These are phyloP conservation scores for Adineta ricciae DNA, from an alignment of 2,888 invertebrate species.

Conservation along the genomic window DNA sequence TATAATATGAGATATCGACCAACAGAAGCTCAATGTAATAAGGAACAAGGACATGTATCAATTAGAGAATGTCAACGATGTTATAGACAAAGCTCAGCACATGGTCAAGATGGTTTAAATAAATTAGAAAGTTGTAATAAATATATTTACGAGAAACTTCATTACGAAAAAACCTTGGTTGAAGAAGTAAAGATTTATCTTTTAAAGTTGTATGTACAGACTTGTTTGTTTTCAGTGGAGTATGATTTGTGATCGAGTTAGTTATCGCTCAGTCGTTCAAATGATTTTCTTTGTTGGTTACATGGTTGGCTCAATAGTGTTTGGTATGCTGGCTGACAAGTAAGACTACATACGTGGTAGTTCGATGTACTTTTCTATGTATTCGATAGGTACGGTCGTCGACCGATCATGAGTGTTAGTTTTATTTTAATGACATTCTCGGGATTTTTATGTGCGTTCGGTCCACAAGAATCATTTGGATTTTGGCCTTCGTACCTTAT, in stretches of 20 bases:
- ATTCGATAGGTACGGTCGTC: constrained; percentile 6
- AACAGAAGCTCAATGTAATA: not conserved
- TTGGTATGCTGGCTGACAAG: constrained; percentile 8
- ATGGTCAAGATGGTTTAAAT: too few relatives aligned
- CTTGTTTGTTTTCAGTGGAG: not conserved
- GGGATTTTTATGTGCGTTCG: constrained; percentile 11
- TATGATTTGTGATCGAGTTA: not conserved
- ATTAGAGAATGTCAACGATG: not conserved
- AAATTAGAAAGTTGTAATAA: not conserved
- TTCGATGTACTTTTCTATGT: not conserved
- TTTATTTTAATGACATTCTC: not conserved
- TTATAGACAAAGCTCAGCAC: not conserved
- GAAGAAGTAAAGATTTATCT: not conserved
- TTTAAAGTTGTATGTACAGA: not conserved
- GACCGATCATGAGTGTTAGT: constrained; percentile 17
- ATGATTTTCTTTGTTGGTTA: not conserved
- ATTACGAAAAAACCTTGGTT: not conserved
- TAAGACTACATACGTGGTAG: not conserved
- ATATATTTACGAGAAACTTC: not conserved
- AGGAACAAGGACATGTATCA: not conserved
- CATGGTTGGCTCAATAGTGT: not conserved
- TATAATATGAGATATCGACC: not conserved
- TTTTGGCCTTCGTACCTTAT: not conserved
- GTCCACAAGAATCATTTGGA: not conserved
- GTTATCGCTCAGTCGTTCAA: not conserved